Percentiles rank a stretch among this genome's conserved stretches.
Evolutionary conservation across 2,113 vertebrate species (phyloP).

Genomic region (Plecturocebus donacophilus): DNA sequence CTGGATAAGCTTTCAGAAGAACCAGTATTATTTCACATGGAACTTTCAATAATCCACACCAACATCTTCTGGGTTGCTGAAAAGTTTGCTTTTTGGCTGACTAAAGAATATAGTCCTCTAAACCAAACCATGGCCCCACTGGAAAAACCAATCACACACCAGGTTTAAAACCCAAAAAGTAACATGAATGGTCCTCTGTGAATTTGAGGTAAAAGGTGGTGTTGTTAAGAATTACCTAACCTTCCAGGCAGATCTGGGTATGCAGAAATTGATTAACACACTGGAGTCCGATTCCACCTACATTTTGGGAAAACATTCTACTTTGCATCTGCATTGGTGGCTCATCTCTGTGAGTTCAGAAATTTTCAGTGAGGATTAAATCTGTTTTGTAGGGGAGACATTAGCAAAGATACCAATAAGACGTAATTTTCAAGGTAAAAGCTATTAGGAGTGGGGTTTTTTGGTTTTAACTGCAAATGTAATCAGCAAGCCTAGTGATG

Average conservation of each 20-base stretch:
- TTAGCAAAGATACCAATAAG: neutral
- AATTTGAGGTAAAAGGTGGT: conserved; percentile 46
- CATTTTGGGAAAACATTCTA: neutral
- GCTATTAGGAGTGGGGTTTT: neutral
- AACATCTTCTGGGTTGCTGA: conserved; percentile 10
- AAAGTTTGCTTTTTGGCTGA: conserved; percentile 53
- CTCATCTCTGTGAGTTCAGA: neutral
- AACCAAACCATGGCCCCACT: conserved; percentile 33
- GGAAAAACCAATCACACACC: conserved; percentile 67
- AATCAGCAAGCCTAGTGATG: neutral
- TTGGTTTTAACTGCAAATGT: conserved; percentile 34
- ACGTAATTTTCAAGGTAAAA: conserved; percentile 6
- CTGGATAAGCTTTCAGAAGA: neutral
- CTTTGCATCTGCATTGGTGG: neutral
- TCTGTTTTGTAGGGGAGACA: neutral
- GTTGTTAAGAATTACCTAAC: conserved; percentile 55
- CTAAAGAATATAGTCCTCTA: conserved; percentile 45
- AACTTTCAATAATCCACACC: neutral
- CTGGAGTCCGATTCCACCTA: neutral
- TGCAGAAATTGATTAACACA: conserved; percentile 68
- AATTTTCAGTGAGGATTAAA: neutral
- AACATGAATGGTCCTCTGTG: conserved; percentile 72
- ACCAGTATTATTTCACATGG: neutral
- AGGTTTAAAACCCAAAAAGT: conserved; percentile 48
- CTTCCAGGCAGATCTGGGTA: conserved; percentile 52